Percentiles rank a stretch among this genome's conserved stretches.
phyloP scores from a whole-genome alignment of 1,140 invertebrate species.

The Caenorhabditis briggsae region DNA sequence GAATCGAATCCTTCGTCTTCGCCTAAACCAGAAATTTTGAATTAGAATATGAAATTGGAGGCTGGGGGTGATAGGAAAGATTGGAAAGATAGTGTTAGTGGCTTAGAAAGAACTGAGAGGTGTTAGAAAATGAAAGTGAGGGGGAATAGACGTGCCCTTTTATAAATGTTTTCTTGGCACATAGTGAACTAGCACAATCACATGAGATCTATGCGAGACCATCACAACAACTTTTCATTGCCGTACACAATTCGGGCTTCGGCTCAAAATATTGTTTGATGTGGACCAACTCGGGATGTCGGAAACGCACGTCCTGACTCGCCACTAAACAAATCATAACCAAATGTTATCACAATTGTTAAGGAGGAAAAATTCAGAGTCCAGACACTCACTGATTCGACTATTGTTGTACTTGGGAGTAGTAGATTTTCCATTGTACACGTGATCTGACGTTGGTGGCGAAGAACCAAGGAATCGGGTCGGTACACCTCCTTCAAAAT shows the following conservation, averaged over 20 bases:
- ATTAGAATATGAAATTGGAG: not conserved
- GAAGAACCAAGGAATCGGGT: conserved; percentile 15
- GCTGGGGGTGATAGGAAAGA: too few species aligned
- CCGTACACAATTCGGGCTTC: conserved; percentile 46
- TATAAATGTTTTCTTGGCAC: too few species aligned
- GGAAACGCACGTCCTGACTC: conserved; percentile 42
- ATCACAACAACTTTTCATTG: conserved; percentile 32
- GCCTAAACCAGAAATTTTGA: not conserved
- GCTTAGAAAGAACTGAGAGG: not conserved
- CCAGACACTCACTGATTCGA: conserved; percentile 4
- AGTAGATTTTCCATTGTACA: not conserved
- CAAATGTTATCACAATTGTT: not conserved
- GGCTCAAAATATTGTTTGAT: conserved; percentile 44
- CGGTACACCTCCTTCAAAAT: conserved; percentile 20
- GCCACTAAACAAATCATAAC: conserved; percentile 38
- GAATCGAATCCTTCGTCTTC: conserved; percentile 48
- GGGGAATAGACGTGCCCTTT: not conserved
- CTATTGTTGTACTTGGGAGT: not conserved
- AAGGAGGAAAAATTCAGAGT: not conserved
- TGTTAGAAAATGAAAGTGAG: not conserved
- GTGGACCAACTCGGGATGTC: conserved; percentile 40
- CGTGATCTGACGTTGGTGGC: not conserved
- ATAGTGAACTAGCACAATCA: not conserved
- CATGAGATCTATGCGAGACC: not conserved
- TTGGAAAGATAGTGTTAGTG: too few species aligned